phyloP scores from a whole-genome alignment of 1,140 invertebrate species.

The Ptiloglossa arizonensis region DNA sequence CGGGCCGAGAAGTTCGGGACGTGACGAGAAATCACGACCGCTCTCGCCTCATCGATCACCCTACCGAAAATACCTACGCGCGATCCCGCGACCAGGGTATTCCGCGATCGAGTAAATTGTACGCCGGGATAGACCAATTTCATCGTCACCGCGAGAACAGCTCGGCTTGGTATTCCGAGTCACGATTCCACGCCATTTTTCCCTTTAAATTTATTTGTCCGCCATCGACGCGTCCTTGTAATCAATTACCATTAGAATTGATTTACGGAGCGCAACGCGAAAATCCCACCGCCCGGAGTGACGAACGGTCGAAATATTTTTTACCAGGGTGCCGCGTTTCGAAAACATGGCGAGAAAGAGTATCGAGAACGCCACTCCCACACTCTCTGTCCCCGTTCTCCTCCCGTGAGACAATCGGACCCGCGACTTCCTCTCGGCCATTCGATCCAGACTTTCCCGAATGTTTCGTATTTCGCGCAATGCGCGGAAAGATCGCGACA shows the following conservation, averaged over 20 bases:
- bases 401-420: too few species aligned
- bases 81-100: conserved; percentile 12
- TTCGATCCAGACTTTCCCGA: too few species aligned
- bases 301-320: neutral
- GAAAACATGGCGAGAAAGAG: too few species aligned
- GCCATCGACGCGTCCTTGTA: neutral
- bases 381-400: too few species aligned
- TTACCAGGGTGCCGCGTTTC: too few species aligned
- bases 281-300: neutral
- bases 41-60: conserved; percentile 37
- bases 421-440: too few species aligned
- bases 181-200: conserved; percentile 2
- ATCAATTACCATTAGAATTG: conserved; percentile 8
- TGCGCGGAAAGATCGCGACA: too few species aligned
- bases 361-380: too few species aligned
- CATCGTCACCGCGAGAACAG: neutral
- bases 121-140: conserved; percentile 4
- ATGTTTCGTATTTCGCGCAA: too few species aligned
- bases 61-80: conserved; percentile 29
- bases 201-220: neutral
- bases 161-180: neutral
- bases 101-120: conserved; percentile 34
- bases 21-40: conserved; percentile 57
- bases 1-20: conserved; percentile 44
- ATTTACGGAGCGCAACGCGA: neutral